A percentile compares a stretch with the other conserved stretches of the same genome.
Conservation (phyloP, 2,888 invertebrate species). For the Stenichneumon culpator region DNA sequence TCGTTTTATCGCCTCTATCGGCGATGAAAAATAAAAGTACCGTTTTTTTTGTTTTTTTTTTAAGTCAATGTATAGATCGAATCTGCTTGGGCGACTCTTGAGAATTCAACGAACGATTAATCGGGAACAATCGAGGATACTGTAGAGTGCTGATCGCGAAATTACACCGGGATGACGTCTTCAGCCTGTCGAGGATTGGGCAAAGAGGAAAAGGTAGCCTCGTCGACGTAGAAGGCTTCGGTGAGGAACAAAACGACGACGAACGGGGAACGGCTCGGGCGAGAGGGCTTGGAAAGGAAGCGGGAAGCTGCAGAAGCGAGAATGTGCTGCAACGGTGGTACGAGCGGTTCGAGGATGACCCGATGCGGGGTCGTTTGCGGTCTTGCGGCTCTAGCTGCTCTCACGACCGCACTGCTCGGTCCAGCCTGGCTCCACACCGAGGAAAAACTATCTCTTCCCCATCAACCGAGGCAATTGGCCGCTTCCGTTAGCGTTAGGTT, state of each 20-base stretch:
- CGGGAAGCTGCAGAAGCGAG: conserved; percentile 62
- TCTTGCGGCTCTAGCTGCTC: conserved; percentile 82
- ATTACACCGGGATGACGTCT: conserved; percentile 57
- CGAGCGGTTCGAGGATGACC: conserved; percentile 81
- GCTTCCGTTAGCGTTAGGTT: conserved; percentile 80
- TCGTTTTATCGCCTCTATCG: background rate
- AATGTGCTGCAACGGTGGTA: conserved; percentile 81
- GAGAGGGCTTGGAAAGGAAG: conserved; percentile 17
- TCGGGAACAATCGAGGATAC: background rate
- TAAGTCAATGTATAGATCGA: background rate
- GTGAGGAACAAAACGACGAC: background rate
- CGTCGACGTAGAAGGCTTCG: conserved; percentile 11
- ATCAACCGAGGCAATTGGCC: conserved; percentile 76
- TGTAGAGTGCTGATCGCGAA: background rate
- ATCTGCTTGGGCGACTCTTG: background rate
- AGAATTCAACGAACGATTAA: background rate
- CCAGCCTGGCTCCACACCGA: conserved; percentile 84
- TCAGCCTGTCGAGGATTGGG: conserved; percentile 3
- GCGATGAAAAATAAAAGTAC: background rate
- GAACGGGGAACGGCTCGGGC: conserved; percentile 3
- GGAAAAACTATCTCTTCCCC: conserved; percentile 79
- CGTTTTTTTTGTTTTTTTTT: background rate
- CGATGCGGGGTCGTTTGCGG: conserved; percentile 83
- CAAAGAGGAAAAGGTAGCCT: conserved; percentile 22
- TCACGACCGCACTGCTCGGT: conserved; percentile 82